These are phyloP conservation scores for Diogma glabrata DNA, from an alignment of 2,888 invertebrate genomes.

Conservation along the genomic window DNA sequence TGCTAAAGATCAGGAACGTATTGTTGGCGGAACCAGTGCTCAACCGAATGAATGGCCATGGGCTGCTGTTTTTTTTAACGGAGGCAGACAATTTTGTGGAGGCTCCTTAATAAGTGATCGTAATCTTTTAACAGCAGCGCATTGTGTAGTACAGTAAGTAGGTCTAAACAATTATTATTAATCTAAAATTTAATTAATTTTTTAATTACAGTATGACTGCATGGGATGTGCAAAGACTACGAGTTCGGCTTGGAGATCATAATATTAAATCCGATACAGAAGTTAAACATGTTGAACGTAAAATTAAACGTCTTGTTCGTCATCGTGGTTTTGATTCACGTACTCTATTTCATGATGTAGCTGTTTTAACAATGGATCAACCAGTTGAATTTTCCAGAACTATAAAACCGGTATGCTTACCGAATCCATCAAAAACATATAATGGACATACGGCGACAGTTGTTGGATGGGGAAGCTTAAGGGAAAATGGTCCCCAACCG, in stretches of 20 bases:
- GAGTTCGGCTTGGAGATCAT: constrained; percentile 71
- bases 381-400: constrained; percentile 60
- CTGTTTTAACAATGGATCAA: constrained; percentile 65
- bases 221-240: constrained; percentile 74
- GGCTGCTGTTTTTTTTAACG: constrained; percentile 73
- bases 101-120: constrained; percentile 69
- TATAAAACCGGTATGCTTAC: constrained; percentile 69
- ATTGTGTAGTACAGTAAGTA: constrained; percentile 78
- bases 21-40: constrained; percentile 75
- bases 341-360: constrained; percentile 76
- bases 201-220: constrained; percentile 62
- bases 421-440: constrained; percentile 45
- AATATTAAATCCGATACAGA: constrained; percentile 67
- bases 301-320: constrained; percentile 71
- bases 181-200: neutral
- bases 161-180: neutral
- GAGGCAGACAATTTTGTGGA: constrained; percentile 77
- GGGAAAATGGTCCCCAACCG: constrained; percentile 74
- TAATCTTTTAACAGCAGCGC: constrained; percentile 75
- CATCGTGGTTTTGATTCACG: constrained; percentile 74
- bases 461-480: constrained; percentile 78
- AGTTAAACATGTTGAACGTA: constrained; percentile 63
- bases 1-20: constrained; percentile 59
- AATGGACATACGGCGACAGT: constrained; percentile 64
- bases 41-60: constrained; percentile 76